Conservation (phyloP, 2,888 invertebrate species). For the Clivina fossor region DNA sequence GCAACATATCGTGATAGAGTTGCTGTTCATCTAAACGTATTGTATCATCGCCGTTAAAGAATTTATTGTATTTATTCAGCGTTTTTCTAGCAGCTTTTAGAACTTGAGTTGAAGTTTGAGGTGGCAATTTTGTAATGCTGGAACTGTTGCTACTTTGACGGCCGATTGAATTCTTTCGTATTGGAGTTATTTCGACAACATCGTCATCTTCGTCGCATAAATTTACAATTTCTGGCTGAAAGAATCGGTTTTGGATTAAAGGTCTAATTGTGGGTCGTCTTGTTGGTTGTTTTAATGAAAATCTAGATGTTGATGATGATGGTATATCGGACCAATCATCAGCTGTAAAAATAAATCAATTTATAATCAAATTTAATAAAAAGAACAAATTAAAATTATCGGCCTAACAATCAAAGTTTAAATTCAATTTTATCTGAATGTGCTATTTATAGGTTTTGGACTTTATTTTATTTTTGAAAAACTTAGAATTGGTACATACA, state of each 20-base stretch:
- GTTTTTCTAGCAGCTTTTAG: conserved; percentile 12
- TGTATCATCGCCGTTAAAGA: conserved; percentile 50
- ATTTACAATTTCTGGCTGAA: conserved; percentile 44
- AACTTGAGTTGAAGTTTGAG: too few species aligned
- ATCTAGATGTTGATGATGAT: conserved; percentile 15
- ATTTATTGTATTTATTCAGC: conserved; percentile 28
- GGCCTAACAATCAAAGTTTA: too few species aligned
- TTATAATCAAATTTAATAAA: too few species aligned
- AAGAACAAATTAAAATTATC: too few species aligned
- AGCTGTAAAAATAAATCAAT: conserved; percentile 7
- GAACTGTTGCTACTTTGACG: not conserved
- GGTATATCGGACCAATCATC: conserved; percentile 24
- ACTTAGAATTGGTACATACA: too few species aligned
- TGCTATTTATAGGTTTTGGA: too few species aligned
- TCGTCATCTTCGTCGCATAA: conserved; percentile 51
- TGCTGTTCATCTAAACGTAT: conserved; percentile 61
- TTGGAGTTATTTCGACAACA: conserved; percentile 31
- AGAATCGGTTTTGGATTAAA: conserved; percentile 34
- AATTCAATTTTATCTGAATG: too few species aligned
- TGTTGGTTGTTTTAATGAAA: not conserved
- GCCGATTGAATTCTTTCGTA: conserved; percentile 6
- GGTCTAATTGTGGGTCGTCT: conserved; percentile 11
- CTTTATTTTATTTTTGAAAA: too few species aligned
- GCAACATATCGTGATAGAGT: conserved; percentile 59
- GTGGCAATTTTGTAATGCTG: not conserved